phyloP scores from a whole-genome alignment of 1,140 invertebrate genomes.

The Drosophila kurseongensis region DNA sequence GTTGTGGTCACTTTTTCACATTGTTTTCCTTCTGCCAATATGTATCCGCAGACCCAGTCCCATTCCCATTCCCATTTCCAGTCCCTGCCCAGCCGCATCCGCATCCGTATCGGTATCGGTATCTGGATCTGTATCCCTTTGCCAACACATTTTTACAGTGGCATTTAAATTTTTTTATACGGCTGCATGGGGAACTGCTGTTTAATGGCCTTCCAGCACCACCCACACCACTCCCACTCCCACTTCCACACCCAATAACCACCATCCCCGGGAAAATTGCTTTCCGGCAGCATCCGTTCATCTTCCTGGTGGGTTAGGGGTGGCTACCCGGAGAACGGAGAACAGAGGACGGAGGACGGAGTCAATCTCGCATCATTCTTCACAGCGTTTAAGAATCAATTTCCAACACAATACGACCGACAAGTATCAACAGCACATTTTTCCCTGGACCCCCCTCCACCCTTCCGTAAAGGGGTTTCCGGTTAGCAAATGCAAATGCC shows the following conservation, averaged over 20 bases:
- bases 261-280: constrained; percentile 35
- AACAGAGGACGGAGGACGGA: constrained; percentile 17
- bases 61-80: constrained; percentile 3
- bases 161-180: constrained; percentile 56
- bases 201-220: constrained; percentile 52
- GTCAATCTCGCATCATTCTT: constrained; percentile 75
- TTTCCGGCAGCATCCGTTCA: constrained; percentile 36
- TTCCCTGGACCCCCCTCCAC: background rate
- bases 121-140: constrained; percentile 28
- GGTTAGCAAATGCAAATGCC: constrained; percentile 47
- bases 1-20: constrained; percentile 50
- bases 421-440: constrained; percentile 48
- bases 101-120: constrained; percentile 21
- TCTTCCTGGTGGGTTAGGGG: constrained; percentile 18
- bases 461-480: constrained; percentile 17
- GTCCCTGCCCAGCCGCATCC: constrained; percentile 6
- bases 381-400: constrained; percentile 79
- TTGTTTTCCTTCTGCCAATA: constrained; percentile 41
- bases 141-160: constrained; percentile 46
- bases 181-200: background rate
- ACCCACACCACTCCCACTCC: background rate
- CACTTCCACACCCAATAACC: background rate
- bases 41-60: constrained; percentile 1
- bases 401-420: constrained; percentile 66
- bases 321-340: constrained; percentile 21